A percentile compares a stretch with the other conserved stretches of the same genome.
Evolutionary conservation across 2,113 vertebrate species (phyloP).

Genomic region (Chrysemys picta): DNA sequence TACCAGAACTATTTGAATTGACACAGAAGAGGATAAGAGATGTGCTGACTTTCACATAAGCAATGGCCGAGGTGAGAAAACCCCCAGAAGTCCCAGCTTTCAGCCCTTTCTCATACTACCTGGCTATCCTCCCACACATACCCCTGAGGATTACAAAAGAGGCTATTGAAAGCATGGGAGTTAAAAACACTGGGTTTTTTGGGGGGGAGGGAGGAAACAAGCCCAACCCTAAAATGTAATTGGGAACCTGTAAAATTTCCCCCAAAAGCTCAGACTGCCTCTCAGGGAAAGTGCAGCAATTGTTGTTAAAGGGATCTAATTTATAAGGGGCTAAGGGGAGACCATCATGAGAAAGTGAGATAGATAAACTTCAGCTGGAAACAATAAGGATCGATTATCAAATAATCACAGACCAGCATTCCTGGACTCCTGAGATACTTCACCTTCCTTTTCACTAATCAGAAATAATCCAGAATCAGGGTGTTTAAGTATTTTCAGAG

Average conservation of each 20-base stretch:
- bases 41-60: background rate
- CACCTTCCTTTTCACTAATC: constrained; percentile 61
- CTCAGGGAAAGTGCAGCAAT: constrained; percentile 1
- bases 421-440: constrained; percentile 35
- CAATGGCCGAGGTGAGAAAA: constrained; percentile 32
- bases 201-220: no score
- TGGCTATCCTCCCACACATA: background rate
- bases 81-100: constrained; percentile 53
- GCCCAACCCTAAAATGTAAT: background rate
- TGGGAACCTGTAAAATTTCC: background rate
- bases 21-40: background rate
- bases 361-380: constrained; percentile 64
- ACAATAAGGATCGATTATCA: constrained; percentile 71
- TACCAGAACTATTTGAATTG: background rate
- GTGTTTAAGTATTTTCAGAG: constrained; percentile 70
- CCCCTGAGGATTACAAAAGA: background rate
- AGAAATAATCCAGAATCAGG: constrained; percentile 73
- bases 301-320: constrained; percentile 57
- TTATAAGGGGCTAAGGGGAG: constrained; percentile 56
- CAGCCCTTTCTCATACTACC: constrained; percentile 15
- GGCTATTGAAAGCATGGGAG: background rate
- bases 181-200: background rate
- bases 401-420: constrained; percentile 63
- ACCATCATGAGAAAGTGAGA: constrained; percentile 69
- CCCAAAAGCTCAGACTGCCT: background rate